Base-by-base conservation (phyloP, 2,113 vertebrate genomes). In the Electrona antarctica region DNA sequence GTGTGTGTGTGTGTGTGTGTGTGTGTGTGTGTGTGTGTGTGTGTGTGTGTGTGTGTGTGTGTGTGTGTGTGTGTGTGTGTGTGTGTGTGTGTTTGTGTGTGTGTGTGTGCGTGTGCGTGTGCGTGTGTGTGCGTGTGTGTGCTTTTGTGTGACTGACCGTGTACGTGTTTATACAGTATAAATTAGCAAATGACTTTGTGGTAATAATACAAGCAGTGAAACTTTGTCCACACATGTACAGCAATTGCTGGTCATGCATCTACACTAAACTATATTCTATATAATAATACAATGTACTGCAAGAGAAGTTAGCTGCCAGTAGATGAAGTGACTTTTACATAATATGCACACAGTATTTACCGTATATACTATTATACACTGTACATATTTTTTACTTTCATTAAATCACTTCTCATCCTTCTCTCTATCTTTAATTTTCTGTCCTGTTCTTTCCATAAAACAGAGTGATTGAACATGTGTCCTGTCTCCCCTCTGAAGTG, bases 191-290 rank as follows among this genome's bases (percentile, higher is more conserved):
- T 79, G 8, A 84, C 82, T 82, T 86, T 81, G 73, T 74, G 63
- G 55, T 78, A 60, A 83, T 66, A 45, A 81, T 69, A 67, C 67
- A 13, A 78, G 69, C 73, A 74, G 60, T 75, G 61, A 83, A 82
- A 59, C 21, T 28, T 2, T 59, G 21, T 14, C 57, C 57, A 7
- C 28, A 15, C 14, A 21, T 28, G 21, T 41, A 41, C 33, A 41
- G 33, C 33, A 41, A 41, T 41, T 41, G 33, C 33, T 41, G 3
- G 33, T 41, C 33, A 41, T 41, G 33, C 5, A 41, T 41, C 33
- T 41, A 41, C 33, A 41, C 33, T 41, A 41, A 41, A 41, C 33
- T 41, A 33, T 9, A 59, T 14, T 28, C 1, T 5, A 8, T 29
- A 21, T 21, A 21, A 21, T 41, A 21, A 59, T 33, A 3, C 21